Base-by-base conservation (phyloP, 2,113 vertebrate species). In the Perognathus longimembris region DNA sequence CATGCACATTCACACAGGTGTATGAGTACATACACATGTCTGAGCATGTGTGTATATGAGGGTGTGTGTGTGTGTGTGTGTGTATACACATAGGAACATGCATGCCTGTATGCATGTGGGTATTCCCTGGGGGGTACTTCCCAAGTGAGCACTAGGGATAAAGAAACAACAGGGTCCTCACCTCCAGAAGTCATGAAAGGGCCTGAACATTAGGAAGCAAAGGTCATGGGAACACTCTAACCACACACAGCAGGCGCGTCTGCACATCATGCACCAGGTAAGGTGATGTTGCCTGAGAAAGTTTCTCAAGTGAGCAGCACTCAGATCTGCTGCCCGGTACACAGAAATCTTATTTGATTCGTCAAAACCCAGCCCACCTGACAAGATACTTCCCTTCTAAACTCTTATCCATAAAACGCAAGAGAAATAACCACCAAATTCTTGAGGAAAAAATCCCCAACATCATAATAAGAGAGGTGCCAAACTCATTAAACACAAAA, bases 331-430 rank as follows among this genome's bases (percentile, higher is more conserved):
- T 57, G n/a, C 34, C 21, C n/a, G 79, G 21, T 78, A 73, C 76
- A 36, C 50, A 63, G 45, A 91, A 63, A 69, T 24, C 32, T 77
- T 78, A 36, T 8, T 22, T 30, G 66, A 94, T 42, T 21, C 26
- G 34, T 50, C 22, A n/a, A 77, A 79, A 90, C 77, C 28, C 38
- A 85, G 70, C 15, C 24, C 7, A 67, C 21, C 32, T 69, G 54
- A 18, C 66, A 61, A 80, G 61, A 42, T 64, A 76, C 45, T 91
- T 85, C 50, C 30, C 34, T 63, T 71, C 28, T 70, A 66, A 83
- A 76, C n/a, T n/a, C 50, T 75, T 21, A 50, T 71, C 17, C 90
- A 34, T 70, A 86, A 95, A 91, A 74, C 63, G 61, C 0, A 77
- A 38, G 34, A 9, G 38, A 54, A 32, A 64, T 63, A 74, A 34